Percentiles rank a stretch among this genome's conserved stretches.
phyloP scores from a whole-genome alignment of 2,888 invertebrate genomes.

The Zygogramma bicolorata region DNA sequence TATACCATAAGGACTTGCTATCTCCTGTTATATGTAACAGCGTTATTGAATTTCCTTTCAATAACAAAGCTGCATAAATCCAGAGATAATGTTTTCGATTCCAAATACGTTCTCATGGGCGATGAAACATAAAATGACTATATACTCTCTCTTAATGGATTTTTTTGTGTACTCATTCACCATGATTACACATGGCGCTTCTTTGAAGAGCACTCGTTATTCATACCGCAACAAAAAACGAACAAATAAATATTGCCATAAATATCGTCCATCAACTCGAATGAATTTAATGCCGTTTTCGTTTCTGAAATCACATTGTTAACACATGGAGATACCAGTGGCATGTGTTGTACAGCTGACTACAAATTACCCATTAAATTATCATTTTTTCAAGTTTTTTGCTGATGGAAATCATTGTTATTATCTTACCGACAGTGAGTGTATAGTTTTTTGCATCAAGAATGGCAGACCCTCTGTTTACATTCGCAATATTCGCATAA shows the following conservation, averaged over 20 bases:
- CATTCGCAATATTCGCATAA: no score
- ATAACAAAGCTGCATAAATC: neutral
- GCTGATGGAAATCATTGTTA: neutral
- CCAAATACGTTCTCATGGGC: neutral
- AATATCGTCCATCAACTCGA: conserved; percentile 20
- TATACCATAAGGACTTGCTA: no score
- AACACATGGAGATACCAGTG: conserved; percentile 34
- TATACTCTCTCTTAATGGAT: conserved; percentile 30
- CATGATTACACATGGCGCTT: conserved; percentile 36
- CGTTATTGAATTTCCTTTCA: neutral
- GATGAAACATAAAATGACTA: conserved; percentile 21
- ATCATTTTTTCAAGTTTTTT: conserved; percentile 6
- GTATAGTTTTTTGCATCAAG: neutral
- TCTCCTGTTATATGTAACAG: neutral
- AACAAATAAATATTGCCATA: conserved; percentile 26
- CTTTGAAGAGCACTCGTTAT: conserved; percentile 36
- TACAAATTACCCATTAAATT: conserved; percentile 37
- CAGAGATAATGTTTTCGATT: neutral
- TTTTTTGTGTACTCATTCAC: conserved; percentile 30
- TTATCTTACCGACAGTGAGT: neutral
- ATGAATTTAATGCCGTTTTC: conserved; percentile 24
- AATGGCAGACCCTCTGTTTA: neutral
- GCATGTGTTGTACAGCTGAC: conserved; percentile 33
- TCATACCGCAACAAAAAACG: conserved; percentile 27
- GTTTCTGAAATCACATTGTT: conserved; percentile 38